Conservation (phyloP, 2,113 vertebrate genomes). For the Aldabrachelys gigantea region DNA sequence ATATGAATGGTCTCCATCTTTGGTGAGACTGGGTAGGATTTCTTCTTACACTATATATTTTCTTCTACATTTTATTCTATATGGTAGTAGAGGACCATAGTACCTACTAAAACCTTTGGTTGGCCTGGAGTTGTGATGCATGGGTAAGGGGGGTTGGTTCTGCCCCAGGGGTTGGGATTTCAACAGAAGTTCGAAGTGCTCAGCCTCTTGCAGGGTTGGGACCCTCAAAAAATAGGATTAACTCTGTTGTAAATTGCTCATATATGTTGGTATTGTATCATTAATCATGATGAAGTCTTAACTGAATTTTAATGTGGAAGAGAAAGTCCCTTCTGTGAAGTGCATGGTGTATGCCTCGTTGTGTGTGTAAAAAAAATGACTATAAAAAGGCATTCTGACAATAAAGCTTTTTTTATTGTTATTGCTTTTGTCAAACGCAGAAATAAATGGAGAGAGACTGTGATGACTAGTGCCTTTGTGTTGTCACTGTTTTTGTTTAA, state of each 20-base stretch:
- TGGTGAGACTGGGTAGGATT: neutral
- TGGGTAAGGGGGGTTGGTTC: neutral
- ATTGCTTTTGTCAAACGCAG: neutral
- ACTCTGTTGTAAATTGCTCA: neutral
- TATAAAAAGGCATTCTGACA: neutral
- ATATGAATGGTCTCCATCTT: neutral
- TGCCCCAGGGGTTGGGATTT: neutral
- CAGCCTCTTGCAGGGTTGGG: neutral
- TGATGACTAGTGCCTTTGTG: neutral
- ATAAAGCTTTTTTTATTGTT: constrained; percentile 6
- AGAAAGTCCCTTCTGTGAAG: neutral
- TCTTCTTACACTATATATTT: neutral
- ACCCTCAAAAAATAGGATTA: neutral
- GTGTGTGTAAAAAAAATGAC: neutral
- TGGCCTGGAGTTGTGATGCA: too few relatives aligned
- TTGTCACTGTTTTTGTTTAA: neutral
- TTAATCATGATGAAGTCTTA: neutral
- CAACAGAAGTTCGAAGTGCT: neutral
- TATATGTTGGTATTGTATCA: neutral
- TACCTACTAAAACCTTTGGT: too few relatives aligned
- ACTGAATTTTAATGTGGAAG: neutral
- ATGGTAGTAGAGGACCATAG: too few relatives aligned
- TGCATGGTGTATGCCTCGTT: neutral
- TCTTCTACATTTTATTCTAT: neutral
- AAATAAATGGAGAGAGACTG: neutral